A percentile compares a stretch with the other conserved stretches of the same genome.
phyloP scores from a whole-genome alignment of 2,888 invertebrate species.

The Anthophora plumipes region DNA sequence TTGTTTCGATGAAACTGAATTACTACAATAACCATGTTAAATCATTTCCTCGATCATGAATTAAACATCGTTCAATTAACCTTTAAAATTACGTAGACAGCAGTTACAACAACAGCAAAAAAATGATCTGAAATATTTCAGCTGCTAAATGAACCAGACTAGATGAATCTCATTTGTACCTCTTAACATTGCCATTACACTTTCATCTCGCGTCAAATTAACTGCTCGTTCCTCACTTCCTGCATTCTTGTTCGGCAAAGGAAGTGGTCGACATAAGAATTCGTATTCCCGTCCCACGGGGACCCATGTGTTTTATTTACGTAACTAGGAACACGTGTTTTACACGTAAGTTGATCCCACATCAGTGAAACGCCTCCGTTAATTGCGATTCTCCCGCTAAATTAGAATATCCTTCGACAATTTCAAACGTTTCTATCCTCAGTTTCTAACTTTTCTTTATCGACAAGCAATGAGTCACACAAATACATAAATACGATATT shows the following conservation, averaged over 20 bases:
- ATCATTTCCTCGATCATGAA: neutral
- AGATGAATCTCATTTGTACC: neutral
- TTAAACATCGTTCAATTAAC: neutral
- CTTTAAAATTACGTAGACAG: neutral
- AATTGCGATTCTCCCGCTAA: conserved; percentile 10
- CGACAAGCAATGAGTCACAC: neutral
- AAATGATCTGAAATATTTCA: neutral
- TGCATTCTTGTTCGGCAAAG: neutral
- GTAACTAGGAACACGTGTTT: conserved; percentile 39
- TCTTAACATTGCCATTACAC: neutral
- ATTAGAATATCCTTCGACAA: neutral
- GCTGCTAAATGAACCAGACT: neutral
- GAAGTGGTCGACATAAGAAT: neutral
- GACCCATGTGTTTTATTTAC: conserved; percentile 29
- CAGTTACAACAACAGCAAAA: too few species aligned
- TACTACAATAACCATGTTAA: too few species aligned
- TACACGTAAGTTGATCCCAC: conserved; percentile 5
- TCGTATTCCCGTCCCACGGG: neutral
- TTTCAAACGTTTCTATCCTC: conserved; percentile 32
- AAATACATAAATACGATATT: neutral
- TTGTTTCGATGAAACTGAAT: neutral
- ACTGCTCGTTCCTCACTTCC: neutral
- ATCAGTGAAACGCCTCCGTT: conserved; percentile 27
- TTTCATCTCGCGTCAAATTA: conserved; percentile 6
- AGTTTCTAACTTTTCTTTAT: conserved; percentile 1